A percentile compares a stretch with the other conserved stretches of the same genome.
Conservation (phyloP, 2,113 vertebrate genomes). For the Scomber scombrus region DNA sequence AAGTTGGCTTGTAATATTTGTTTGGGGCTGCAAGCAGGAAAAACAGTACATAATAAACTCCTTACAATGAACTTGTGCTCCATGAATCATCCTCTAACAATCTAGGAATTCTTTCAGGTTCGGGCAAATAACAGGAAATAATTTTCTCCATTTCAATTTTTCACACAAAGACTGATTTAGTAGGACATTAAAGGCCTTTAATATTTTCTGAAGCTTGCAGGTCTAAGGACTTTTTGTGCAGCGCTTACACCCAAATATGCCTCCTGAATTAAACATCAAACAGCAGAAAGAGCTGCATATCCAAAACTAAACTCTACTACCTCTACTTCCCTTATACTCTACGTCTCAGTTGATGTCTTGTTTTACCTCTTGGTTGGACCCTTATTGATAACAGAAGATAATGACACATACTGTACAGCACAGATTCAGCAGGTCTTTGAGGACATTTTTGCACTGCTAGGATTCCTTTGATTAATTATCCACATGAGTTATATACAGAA, state of each 20-base stretch:
- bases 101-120: constrained; percentile 19
- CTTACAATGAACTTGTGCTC: constrained; percentile 15
- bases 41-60: constrained; percentile 7
- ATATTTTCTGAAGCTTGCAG: background rate
- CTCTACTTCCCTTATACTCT: too few relatives aligned
- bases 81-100: constrained; percentile 30
- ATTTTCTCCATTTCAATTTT: constrained; percentile 7
- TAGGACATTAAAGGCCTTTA: constrained; percentile 13
- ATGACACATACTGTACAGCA: background rate
- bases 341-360: background rate
- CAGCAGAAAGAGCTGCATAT: background rate
- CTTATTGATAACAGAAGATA: constrained; percentile 29
- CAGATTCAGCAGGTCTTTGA: background rate
- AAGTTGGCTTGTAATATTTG: constrained; percentile 26
- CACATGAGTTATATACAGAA: background rate
- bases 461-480: constrained; percentile 20
- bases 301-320: background rate
- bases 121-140: constrained; percentile 34
- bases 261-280: background rate
- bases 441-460: too few relatives aligned
- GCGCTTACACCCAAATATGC: background rate
- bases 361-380: constrained; percentile 27
- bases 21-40: constrained; percentile 12
- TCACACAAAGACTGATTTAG: constrained; percentile 5
- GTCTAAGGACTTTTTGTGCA: background rate